A percentile compares a stretch with the other conserved stretches of the same genome.
phyloP scores from a whole-genome alignment of 1,140 invertebrate genomes.

The Nasonia giraulti region DNA sequence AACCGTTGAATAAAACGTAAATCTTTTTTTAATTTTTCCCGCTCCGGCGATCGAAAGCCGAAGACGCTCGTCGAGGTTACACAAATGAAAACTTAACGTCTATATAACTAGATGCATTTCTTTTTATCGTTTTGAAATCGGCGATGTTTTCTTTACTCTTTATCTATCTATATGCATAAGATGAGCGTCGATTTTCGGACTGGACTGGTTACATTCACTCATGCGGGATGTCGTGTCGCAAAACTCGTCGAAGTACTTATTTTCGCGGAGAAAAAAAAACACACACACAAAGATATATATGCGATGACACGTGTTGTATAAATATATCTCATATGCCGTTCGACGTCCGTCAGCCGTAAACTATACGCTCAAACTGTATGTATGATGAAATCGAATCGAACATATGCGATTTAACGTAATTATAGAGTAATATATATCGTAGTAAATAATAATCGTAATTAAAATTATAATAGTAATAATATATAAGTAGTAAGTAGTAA shows the following conservation, averaged over 20 bases:
- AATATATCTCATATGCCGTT: conserved; percentile 11
- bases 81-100: conserved; percentile 39
- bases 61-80: conserved; percentile 39
- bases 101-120: conserved; percentile 18
- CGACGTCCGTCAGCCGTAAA: not conserved
- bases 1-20: not conserved
- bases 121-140: not conserved
- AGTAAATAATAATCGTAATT: conserved; percentile 22
- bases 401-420: not conserved
- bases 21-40: conserved; percentile 9
- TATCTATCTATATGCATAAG: not conserved
- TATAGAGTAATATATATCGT: conserved; percentile 23
- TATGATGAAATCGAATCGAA: not conserved
- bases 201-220: conserved; percentile 41
- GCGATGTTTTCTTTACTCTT: not conserved
- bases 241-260: not conserved
- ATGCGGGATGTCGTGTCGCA: conserved; percentile 35
- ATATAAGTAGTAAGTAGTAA: conserved; percentile 16
- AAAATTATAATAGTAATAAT: conserved; percentile 30
- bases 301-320: not conserved
- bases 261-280: conserved; percentile 29
- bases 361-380: conserved; percentile 8
- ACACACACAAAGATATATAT: conserved; percentile 3
- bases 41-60: not conserved
- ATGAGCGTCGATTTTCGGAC: conserved; percentile 19